Evolutionary conservation across 1,140 invertebrate genomes (phyloP), one percentile per base, ranked within the genome.

Genomic region (Eurytemora carolleeae): DNA sequence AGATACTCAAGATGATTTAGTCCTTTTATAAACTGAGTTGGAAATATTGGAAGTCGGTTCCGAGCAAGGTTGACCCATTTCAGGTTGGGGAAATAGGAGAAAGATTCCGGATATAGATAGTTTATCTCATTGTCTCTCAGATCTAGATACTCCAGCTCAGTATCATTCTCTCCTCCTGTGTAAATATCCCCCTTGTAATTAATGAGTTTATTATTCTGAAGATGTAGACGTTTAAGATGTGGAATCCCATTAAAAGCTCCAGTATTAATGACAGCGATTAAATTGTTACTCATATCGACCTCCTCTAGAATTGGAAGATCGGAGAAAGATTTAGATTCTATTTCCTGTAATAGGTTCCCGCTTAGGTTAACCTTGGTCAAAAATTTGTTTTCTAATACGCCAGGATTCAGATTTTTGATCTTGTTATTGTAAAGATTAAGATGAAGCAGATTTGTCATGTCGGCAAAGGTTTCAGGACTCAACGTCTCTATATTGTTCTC

Each of bases 1-100:
- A 93, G 71, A 56, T 75, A 70, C 68, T 63, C 57, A 18, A 69
- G 57, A 20, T 65, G 21, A 7, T n/a, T 66, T 22, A 65, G 23
- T 64, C 66, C n/a, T 79, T 78, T 55, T 59, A 89, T 80, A 44
- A 87, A 75, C 70, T 89, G 85, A 15, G 83, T 82, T 0, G 85
- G 84, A 71, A 89, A 88, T 68, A 84, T 82, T 60, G 80, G 81
- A 64, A 90, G 83, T 68, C 82, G 79, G 71, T 91, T 91, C 54
- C 79, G 75, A 0, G 77, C 73, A 0, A 86, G 77, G 57, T 78
- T 76, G 12, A 91, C 78, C 69, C 76, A 73, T 54, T 76, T 76
- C 19, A 91, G 68, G 24, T 82, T 74, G 0, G 83, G 82, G 71
- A 88, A 85, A 59, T 86, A 83, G 67, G 82, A 79, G 68, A 91